phyloP scores from a whole-genome alignment of 1,140 invertebrate genomes.

The Solenopsis fugax region DNA sequence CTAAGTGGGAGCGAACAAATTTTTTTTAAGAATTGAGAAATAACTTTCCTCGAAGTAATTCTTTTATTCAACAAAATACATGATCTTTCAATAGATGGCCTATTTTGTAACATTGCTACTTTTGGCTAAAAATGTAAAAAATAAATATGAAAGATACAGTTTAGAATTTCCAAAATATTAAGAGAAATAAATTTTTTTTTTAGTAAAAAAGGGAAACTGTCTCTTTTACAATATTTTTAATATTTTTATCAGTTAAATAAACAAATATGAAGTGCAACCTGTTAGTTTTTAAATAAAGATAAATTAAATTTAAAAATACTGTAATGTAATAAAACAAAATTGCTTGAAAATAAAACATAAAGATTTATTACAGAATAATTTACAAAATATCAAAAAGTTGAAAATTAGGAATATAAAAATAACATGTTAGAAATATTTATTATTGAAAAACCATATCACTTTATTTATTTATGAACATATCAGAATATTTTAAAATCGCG shows the following conservation, averaged over 20 bases:
- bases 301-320: neutral
- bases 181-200: neutral
- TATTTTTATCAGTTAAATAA: neutral
- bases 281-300: neutral
- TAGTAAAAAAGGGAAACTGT: neutral
- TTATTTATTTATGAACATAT: neutral
- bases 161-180: neutral
- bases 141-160: neutral
- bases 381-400: neutral
- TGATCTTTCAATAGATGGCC: neutral
- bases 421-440: neutral
- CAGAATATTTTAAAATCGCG: no score
- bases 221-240: neutral
- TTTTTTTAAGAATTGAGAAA: slow-evolving; percentile 16
- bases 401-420: no score
- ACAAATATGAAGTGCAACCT: neutral
- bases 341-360: neutral
- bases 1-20: neutral
- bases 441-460: neutral
- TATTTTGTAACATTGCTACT: neutral
- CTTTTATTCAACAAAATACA: neutral
- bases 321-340: neutral
- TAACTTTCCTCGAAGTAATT: neutral
- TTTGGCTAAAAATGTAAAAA: neutral
- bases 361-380: neutral